phyloP scores from a whole-genome alignment of 2,888 invertebrate genomes.

The Exephanes ischioxanthus region DNA sequence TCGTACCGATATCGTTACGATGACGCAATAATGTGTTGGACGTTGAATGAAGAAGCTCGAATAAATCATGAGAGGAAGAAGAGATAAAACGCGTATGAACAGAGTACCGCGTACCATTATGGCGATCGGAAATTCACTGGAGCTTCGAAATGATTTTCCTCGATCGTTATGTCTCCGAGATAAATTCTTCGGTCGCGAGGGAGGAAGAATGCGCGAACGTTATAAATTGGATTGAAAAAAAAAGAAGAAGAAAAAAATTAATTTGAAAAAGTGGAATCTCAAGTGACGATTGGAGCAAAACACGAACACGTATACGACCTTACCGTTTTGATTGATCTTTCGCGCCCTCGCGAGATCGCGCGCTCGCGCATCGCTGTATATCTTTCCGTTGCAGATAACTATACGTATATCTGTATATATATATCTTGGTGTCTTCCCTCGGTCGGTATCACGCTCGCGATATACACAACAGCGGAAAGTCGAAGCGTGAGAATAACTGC shows the following conservation, averaged over 20 bases:
- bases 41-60: background rate
- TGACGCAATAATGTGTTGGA: background rate
- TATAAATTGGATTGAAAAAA: constrained; percentile 20
- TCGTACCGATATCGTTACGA: background rate
- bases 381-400: background rate
- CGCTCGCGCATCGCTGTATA: background rate
- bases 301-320: constrained; percentile 42
- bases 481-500: constrained; percentile 59
- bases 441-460: background rate
- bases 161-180: too few relatives aligned
- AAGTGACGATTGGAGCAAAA: constrained; percentile 18
- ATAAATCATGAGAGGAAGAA: background rate
- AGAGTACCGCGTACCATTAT: background rate
- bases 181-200: background rate
- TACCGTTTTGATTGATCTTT: constrained; percentile 46
- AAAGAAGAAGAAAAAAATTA: background rate
- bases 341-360: constrained; percentile 13
- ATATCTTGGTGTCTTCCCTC: background rate
- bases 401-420: background rate
- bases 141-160: background rate
- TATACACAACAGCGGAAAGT: constrained; percentile 1
- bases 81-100: background rate
- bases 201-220: background rate
- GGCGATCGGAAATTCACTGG: background rate
- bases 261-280: constrained; percentile 18